Evolutionary conservation across 35 echinoderm and acorn worm genomes (phyloP).

Genomic region (Anneissia japonica): DNA sequence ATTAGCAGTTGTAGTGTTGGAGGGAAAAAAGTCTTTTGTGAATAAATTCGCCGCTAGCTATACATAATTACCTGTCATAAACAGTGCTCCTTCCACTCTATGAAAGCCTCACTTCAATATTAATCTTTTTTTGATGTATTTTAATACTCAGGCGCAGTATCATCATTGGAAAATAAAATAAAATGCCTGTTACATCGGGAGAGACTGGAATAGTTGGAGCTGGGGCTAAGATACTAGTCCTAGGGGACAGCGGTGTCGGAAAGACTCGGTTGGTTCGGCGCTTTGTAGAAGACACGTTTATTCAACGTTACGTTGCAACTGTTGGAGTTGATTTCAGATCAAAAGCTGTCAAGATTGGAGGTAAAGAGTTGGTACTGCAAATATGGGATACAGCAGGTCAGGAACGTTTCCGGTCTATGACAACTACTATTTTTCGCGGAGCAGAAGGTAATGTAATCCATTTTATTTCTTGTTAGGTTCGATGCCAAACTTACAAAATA

Average conservation of each 20-base stretch:
- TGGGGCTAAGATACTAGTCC: conserved; percentile 49
- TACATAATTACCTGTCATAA: neutral
- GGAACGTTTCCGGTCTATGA: conserved; percentile 91
- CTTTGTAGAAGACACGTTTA: conserved; percentile 48
- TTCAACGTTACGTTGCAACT: neutral
- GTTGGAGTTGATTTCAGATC: neutral
- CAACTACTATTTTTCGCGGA: conserved; percentile 63
- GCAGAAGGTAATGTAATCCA: conserved; percentile 28
- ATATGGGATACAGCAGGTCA: conserved; percentile 78
- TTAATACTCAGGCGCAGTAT: neutral
- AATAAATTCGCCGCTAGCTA: neutral
- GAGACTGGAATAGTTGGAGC: neutral
- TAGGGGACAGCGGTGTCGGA: conserved; percentile 73
- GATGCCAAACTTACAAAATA: too few species aligned
- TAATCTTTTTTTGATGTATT: neutral
- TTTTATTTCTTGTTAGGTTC: too few species aligned
- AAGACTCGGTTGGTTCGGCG: conserved; percentile 73
- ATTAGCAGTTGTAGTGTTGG: neutral
- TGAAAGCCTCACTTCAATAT: neutral
- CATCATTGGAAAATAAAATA: neutral
- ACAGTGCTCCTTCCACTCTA: neutral
- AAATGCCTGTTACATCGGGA: neutral
- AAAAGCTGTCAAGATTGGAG: neutral
- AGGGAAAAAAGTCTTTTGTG: neutral
- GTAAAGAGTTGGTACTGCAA: conserved; percentile 53